These are phyloP conservation scores for Labia minor DNA, from an alignment of 2,888 invertebrate genomes.

Conservation along the genomic window DNA sequence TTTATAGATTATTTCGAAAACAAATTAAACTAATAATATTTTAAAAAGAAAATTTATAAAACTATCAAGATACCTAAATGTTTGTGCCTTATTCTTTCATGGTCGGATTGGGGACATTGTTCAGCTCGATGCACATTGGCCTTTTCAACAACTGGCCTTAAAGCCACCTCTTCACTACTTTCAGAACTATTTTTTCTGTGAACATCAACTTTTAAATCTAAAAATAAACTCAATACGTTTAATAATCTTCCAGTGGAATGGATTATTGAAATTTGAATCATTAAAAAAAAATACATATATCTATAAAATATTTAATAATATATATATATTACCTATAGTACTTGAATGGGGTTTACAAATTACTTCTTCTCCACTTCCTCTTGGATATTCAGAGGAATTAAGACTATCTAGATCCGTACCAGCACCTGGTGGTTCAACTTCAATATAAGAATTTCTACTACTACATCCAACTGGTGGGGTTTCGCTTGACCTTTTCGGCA, in stretches of 20 bases:
- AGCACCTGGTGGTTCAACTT: slow-evolving; percentile 42
- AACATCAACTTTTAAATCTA: slow-evolving; percentile 85
- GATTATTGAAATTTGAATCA: too few relatives aligned
- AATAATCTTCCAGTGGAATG: too few relatives aligned
- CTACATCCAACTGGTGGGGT: slow-evolving; percentile 48
- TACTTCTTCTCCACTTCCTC: slow-evolving; percentile 19
- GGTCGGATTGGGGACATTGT: slow-evolving; percentile 26
- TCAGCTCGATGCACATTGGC: slow-evolving; percentile 26
- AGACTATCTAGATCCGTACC: slow-evolving; percentile 41
- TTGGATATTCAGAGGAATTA: slow-evolving; percentile 33
- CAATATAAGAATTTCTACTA: slow-evolving; percentile 49
- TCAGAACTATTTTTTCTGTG: slow-evolving; percentile 85
- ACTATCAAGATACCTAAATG: neutral
- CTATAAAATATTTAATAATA: too few relatives aligned
- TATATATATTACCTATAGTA: slow-evolving; percentile 47
- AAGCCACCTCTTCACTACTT: slow-evolving; percentile 62
- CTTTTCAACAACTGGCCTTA: slow-evolving; percentile 40
- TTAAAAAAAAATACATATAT: too few relatives aligned
- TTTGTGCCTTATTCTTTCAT: slow-evolving; percentile 23
- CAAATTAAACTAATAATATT: too few relatives aligned
- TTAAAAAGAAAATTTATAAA: too few relatives aligned
- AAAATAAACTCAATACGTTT: slow-evolving; percentile 27
- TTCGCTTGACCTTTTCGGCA: slow-evolving; percentile 33
- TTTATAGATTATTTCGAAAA: too few relatives aligned
- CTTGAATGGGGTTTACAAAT: slow-evolving; percentile 34